Base-by-base conservation (phyloP, 2,888 invertebrate genomes). In the Plebejus argus region DNA sequence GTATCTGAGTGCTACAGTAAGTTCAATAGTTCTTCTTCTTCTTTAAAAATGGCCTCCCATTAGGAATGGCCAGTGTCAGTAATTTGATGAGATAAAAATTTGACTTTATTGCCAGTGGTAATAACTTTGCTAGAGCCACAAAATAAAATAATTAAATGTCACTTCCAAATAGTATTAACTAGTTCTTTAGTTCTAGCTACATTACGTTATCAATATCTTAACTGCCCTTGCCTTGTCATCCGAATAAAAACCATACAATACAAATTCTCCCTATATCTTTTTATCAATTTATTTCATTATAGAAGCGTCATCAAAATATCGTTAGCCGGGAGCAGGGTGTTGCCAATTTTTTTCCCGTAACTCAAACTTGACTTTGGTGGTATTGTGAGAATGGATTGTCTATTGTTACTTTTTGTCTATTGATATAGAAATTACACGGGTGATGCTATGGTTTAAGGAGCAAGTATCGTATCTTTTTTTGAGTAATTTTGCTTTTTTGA, bases 221-320 rank as follows among this genome's bases (percentile, higher is more conserved):
- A 20, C 20, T 20, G 7, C 58, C 20, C 58, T 58, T n/a, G 8
- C 58, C 8, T 58, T 58, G 58, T 20, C 58, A 53, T 8, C 20
- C 20, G 3, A 58, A 58, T 20, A 20, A 58, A 58, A 58, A 20
- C 58, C 58, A 20, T 58, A n/a, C 58, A 20, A 58, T 53, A 53
- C 45, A 45, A 45, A 18, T 53, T 53, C 53, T 53, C 74, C 74
- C 74, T 10, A 72, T 74, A 49, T 74, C 85, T 82, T 85, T 87
- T 86, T 89, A 77, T 71, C 49, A 77, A 71, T 90, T 89, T 87
- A 89, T 91, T 91, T 91, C 88, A 91, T 92, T 89, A 90, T 87
- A 85, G 87, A 82, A 87, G 84, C 83, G 87, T 90, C 91, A 93
- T 93, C 93, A 93, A 92, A 92, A 90, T 86, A 89, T 93, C 93